Conservation (phyloP, 2,888 invertebrate genomes). For the Lymantria monacha region DNA sequence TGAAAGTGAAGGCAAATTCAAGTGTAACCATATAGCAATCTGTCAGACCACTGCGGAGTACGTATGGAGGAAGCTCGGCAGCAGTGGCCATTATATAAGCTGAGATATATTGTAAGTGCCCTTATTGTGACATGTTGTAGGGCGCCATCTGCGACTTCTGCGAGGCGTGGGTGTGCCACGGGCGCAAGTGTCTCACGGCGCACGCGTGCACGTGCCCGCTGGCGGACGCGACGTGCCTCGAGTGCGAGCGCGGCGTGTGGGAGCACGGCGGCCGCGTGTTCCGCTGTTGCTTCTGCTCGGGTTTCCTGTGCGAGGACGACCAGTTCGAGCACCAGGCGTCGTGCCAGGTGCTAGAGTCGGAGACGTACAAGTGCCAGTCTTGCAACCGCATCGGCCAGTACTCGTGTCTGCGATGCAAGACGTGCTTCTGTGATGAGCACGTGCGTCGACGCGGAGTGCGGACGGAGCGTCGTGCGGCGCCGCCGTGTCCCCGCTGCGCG, state of each 20-base stretch:
- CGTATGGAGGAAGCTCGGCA: too few species aligned
- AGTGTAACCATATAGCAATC: too few species aligned
- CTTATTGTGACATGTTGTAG: constrained; percentile 58
- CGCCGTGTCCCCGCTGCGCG: constrained; percentile 96
- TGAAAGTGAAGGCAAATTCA: too few species aligned
- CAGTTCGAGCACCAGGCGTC: constrained; percentile 99
- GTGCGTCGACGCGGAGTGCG: constrained; percentile 85
- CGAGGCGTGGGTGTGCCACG: constrained; percentile 98
- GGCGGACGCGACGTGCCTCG: constrained; percentile 92
- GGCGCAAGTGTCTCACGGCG: constrained; percentile 92
- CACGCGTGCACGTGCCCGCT: constrained; percentile 97
- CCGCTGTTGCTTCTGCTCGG: constrained; percentile 94
- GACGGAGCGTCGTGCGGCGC: constrained; percentile 46
- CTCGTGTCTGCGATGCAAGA: constrained; percentile 97
- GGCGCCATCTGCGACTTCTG: constrained; percentile 99
- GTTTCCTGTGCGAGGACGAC: constrained; percentile 95
- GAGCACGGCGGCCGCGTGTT: constrained; percentile 97
- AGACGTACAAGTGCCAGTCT: constrained; percentile 97
- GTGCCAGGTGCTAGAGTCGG: constrained; percentile 96
- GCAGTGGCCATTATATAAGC: too few species aligned
- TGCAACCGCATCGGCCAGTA: constrained; percentile 97
- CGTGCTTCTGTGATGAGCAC: constrained; percentile 98
- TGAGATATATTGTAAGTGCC: too few species aligned
- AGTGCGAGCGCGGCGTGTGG: constrained; percentile 97
- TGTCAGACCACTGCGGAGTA: too few species aligned